Evolutionary conservation across 2,888 invertebrate species (phyloP).

Genomic region (Agelastica alni): DNA sequence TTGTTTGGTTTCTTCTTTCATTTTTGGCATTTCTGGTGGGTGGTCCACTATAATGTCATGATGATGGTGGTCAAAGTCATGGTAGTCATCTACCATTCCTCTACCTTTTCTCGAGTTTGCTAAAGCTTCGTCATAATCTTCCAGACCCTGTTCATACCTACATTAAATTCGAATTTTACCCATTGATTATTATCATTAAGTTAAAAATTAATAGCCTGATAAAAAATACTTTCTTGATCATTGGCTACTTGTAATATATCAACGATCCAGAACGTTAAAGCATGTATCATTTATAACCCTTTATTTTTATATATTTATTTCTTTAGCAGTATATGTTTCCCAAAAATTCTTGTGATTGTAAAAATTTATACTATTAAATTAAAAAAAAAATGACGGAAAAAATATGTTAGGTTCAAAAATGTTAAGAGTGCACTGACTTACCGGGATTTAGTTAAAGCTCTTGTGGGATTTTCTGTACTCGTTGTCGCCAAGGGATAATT

Average conservation of each 20-base stretch:
- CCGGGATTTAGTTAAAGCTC: conserved; percentile 40
- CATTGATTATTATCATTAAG: no score
- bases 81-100: conserved; percentile 59
- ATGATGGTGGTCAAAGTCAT: conserved; percentile 60
- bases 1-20: conserved; percentile 59
- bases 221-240: neutral
- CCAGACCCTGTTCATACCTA: conserved; percentile 50
- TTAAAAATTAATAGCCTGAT: neutral
- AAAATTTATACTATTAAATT: no score
- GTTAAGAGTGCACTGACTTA: no score
- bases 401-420: no score
- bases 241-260: neutral
- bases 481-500: conserved; percentile 45
- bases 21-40: conserved; percentile 57
- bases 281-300: no score
- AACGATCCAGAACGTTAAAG: no score
- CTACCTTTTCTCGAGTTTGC: conserved; percentile 45
- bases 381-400: no score
- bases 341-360: no score
- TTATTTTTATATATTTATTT: no score
- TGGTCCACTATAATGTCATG: conserved; percentile 52
- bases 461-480: conserved; percentile 26
- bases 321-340: no score
- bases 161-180: no score
- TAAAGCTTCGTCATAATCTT: conserved; percentile 51